Base-by-base conservation (phyloP, 2,888 invertebrate genomes). In the Bellardia pandia region DNA sequence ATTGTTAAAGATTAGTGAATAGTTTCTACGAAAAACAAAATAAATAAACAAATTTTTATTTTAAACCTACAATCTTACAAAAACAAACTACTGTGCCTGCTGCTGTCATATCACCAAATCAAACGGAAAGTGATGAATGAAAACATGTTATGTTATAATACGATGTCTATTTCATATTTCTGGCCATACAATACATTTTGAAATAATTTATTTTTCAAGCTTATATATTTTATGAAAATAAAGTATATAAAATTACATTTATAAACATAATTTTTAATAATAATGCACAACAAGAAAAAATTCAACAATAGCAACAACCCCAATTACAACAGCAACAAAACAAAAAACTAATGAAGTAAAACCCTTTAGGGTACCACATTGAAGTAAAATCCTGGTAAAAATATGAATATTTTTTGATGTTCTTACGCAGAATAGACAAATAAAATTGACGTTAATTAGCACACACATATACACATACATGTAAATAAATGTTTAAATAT, bases 371-470 rank as follows among this genome's bases (percentile, higher is more conserved):
- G 37, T 5, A 5, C 37, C 37, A 37, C 37, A 37, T 37, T 37
- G 37, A 13, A 62, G 2, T 30, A 68, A 14, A 71, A 40, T 51
- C 11, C 16, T 45, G 45, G 2, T 30, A 7, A n/a, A 58, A 58
- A 58, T 8, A 23, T 2, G 11, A 74, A 30, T 74, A 45, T 75
- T 74, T 45, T 75, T 51, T 68, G 51, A 51, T 37, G 69, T 68
- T 60, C n/a, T 68, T 80, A 58, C 56, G 23, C 68, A 58, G 68
- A 74, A 68, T 75, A 82, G 81, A 75, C 81, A 68, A 68, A 82
- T 69, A 69, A 82, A 75, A 82, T 75, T 68, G 69, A 82, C 74
- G 74, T 74, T 82, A 82, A 82, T 82, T 75, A 75, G 75, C 66
- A 42, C 23, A 58, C n/a, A 72, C 42, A 66, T 23, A 58, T 3